A percentile compares a stretch with the other conserved stretches of the same genome.
phyloP scores from a whole-genome alignment of 2,113 vertebrate species.

The Pagrus major region DNA sequence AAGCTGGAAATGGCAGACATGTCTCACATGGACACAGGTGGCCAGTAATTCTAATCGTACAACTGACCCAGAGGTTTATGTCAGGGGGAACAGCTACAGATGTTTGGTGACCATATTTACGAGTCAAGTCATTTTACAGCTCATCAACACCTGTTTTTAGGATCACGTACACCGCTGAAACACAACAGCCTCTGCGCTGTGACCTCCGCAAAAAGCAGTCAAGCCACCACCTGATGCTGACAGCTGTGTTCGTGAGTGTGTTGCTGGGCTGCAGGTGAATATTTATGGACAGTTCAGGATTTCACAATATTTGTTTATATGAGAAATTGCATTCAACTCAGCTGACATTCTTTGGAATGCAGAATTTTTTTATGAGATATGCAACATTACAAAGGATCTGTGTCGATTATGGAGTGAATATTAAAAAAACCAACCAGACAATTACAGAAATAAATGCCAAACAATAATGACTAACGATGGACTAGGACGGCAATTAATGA shows the following conservation, averaged over 20 bases:
- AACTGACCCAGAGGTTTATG: neutral
- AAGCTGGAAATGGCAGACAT: conserved; percentile 44
- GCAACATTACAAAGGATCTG: too few relatives aligned
- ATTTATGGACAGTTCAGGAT: neutral
- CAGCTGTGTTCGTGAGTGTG: neutral
- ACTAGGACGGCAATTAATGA: too few relatives aligned
- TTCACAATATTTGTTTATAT: neutral
- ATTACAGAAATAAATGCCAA: neutral
- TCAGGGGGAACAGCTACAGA: neutral
- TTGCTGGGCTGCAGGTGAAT: neutral
- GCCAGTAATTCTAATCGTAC: conserved; percentile 6
- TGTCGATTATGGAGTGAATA: neutral
- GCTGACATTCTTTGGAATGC: neutral
- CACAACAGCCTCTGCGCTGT: neutral
- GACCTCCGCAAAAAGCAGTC: neutral
- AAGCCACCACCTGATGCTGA: neutral
- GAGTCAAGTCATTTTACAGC: conserved; percentile 16
- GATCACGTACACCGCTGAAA: conserved; percentile 2
- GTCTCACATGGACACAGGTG: conserved; percentile 26
- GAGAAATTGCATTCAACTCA: neutral
- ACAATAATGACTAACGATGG: neutral
- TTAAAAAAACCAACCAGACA: neutral
- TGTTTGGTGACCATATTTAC: conserved; percentile 1
- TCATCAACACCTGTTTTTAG: conserved; percentile 18
- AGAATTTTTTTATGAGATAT: neutral